These are phyloP conservation scores for Drosophila suboccidentalis DNA, from an alignment of 2,888 invertebrate genomes.

Conservation along the genomic window DNA sequence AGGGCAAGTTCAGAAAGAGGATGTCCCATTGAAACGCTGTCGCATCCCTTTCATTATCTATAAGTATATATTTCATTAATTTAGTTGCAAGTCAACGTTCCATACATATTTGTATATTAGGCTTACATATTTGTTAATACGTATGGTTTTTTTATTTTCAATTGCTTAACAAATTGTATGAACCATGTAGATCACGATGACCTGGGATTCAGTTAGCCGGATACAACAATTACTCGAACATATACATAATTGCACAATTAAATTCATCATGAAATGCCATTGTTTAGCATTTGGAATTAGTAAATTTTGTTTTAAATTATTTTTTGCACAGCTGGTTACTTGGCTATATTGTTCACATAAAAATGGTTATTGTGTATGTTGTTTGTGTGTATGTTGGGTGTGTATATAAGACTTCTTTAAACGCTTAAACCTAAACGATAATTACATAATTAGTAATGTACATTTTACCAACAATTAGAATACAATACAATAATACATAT, in stretches of 20 bases:
- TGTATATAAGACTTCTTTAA: constrained; percentile 28
- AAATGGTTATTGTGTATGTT: constrained; percentile 16
- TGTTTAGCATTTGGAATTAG: constrained; percentile 32
- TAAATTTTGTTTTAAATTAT: constrained; percentile 2
- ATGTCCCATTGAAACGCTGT: background rate
- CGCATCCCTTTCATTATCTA: constrained; percentile 10
- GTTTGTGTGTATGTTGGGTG: constrained; percentile 11
- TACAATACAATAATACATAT: constrained; percentile 48
- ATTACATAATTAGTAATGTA: constrained; percentile 59
- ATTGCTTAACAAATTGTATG: constrained; percentile 14
- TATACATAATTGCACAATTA: constrained; percentile 35
- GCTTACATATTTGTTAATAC: constrained; percentile 54
- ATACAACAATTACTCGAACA: constrained; percentile 12
- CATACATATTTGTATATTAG: constrained; percentile 78
- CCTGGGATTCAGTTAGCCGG: background rate
- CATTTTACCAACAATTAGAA: constrained; percentile 62
- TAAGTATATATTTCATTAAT: constrained; percentile 53
- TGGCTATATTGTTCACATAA: constrained; percentile 45
- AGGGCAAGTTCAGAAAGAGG: constrained; percentile 91
- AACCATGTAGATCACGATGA: background rate
- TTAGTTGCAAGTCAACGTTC: constrained; percentile 76
- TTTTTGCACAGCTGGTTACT: constrained; percentile 38
- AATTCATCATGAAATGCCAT: constrained; percentile 41
- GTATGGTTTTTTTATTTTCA: constrained; percentile 21
- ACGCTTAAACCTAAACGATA: constrained; percentile 52